Conservation (phyloP, 2,113 vertebrate species). For the Heptranchias perlo region DNA sequence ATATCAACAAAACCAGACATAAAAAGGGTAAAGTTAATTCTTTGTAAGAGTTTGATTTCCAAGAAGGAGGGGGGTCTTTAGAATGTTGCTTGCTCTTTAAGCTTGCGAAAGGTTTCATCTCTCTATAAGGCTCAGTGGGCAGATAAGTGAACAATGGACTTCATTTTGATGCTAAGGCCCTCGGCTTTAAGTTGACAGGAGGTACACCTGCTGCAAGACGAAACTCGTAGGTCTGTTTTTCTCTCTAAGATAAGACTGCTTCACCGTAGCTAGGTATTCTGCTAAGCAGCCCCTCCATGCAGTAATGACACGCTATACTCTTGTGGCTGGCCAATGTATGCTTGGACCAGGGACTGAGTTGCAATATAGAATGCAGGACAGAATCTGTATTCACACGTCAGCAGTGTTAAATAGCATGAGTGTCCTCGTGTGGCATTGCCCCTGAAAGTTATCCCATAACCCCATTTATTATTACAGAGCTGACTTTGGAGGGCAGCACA, state of each 20-base stretch:
- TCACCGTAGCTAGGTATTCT: neutral
- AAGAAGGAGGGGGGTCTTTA: neutral
- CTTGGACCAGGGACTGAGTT: neutral
- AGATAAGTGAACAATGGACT: neutral
- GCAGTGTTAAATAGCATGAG: too few relatives aligned
- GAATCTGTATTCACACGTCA: too few relatives aligned
- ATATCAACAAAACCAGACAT: neutral
- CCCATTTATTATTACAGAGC: neutral
- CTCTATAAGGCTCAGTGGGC: neutral
- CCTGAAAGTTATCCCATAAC: too few relatives aligned
- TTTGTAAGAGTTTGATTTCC: neutral
- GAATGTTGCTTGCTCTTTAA: neutral
- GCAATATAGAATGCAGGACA: neutral
- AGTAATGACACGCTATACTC: neutral
- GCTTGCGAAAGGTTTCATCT: neutral
- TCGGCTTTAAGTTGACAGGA: neutral
- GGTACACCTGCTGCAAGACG: neutral
- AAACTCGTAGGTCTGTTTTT: neutral
- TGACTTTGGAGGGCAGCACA: neutral
- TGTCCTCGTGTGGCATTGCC: too few relatives aligned
- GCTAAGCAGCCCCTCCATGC: neutral
- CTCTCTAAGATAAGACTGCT: neutral
- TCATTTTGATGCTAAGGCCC: neutral
- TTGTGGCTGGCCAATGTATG: neutral
- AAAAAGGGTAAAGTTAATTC: neutral